Base-by-base conservation (phyloP, 2,113 vertebrate species). In the Nycticebus coucang region DNA sequence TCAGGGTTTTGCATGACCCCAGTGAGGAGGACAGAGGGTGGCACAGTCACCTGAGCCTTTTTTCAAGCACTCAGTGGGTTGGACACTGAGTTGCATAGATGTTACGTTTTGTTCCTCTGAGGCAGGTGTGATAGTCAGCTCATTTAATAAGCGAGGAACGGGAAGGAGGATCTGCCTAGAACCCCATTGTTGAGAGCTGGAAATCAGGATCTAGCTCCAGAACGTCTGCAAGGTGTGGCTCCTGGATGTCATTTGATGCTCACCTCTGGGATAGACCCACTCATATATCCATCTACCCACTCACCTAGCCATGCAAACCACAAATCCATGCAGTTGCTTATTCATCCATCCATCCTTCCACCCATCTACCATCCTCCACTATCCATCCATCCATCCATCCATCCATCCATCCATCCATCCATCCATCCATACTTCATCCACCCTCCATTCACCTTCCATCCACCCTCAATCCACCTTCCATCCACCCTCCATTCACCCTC, bases 141-240 rank as follows among this genome's bases (percentile, higher is more conserved):
- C 6, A 0, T 24, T 30, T 77, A 4, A 22, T 5, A 24, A n/a
- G n/a, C 0, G 37, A 24, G 21, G 66, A 22, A 9, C 9, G 2
- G 2, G 50, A 9, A 68, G 60, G 59, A 33, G 12, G 2, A 50
- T 50, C 24, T 14, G 60, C n/a, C 45, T 50, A 33, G 59, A 30
- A 3, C 18, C 2, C 3, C 11, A 0, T 0, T 1, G 33, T 41
- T 4, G 57, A 19, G 57, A 50, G 24, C 6, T 30, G 15, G 59
- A n/a, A n/a, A 24, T 50, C 45, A 50, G 45, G 45, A 50, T 50
- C 45, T 50, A 50, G 45, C 45, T 50, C 45, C 45, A 50, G 33
- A 30, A 77, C 41, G 0, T 33, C 7, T 28, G 18, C 0, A 12
- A 2, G 24, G 37, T 60, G 62, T 3, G 0, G 28, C 2, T 1